Evolutionary conservation across 2,797 vertebrate species (phyloP), one percentile per base, ranked within the genome.

Genomic region (Syndactyla subalaris): DNA sequence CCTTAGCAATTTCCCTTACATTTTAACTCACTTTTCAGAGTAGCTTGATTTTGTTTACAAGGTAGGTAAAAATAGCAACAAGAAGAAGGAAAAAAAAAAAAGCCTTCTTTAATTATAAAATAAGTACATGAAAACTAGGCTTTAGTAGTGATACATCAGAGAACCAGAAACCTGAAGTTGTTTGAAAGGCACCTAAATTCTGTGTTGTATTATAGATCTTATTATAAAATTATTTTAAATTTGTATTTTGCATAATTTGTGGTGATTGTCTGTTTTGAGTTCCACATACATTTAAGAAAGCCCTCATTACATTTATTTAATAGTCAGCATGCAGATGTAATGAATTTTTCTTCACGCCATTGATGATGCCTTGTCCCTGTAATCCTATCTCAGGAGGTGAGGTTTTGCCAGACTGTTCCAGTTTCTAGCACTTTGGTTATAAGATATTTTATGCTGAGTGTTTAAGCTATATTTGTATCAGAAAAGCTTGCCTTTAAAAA

Each of bases 71-170:
- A 87, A 22, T 3, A 45, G 14, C 26, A 51, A 27, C 12, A 52
- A 46, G 1, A 30, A 5, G 6, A 5, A 16, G 15, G 8, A 17
- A 14, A 9, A 9, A 3, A 3, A 51, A 29, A 20, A 26, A n/a
- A 20, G 2, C 3, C 14, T 45, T 8, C 52, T 67, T 19, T 43
- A 74, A 39, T 16, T 70, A 14, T 68, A 41, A 81, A 79, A 73
- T 21, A 3, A 38, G 12, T 58, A 24, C 3, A 15, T 18, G 14
- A 70, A 80, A 80, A 29, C 3, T 49, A 38, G 41, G 12, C 21
- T 92, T 85, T 52, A 36, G 13, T 5, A 77, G 12, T n/a, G 26
- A 27, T 18, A 52, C 19, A 39, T 52, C 23, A 66, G 20, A 90
- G 26, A 79, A 41, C 4, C 7, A 58, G 51, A 85, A 79, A 29